These are phyloP conservation scores for Oedothorax gibbosus DNA, from an alignment of 1,140 invertebrate genomes.

Conservation along the genomic window DNA sequence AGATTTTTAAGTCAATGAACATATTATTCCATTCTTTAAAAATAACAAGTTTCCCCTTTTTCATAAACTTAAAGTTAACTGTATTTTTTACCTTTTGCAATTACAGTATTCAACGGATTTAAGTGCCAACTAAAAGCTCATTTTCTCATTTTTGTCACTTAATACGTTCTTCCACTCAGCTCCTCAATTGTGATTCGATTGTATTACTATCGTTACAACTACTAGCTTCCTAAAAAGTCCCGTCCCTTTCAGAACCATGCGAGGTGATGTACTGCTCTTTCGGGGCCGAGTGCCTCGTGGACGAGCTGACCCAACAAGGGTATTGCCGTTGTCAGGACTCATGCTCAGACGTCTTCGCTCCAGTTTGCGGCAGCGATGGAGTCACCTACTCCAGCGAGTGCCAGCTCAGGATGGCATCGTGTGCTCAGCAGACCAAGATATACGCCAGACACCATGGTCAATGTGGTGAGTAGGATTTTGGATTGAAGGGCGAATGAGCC, in stretches of 20 bases:
- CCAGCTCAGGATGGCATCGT: conserved; percentile 79
- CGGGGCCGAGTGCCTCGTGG: conserved; percentile 80
- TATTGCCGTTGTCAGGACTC: conserved; percentile 78
- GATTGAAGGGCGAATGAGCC: background rate
- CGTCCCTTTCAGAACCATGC: conserved; percentile 76
- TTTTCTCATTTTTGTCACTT: too few species aligned
- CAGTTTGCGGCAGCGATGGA: conserved; percentile 84
- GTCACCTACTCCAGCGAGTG: conserved; percentile 85
- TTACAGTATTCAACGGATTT: too few species aligned
- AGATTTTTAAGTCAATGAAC: too few species aligned
- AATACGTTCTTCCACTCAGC: too few species aligned
- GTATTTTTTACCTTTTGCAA: too few species aligned
- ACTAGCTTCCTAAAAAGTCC: too few species aligned
- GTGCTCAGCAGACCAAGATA: conserved; percentile 78
- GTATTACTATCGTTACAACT: too few species aligned
- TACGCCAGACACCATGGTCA: conserved; percentile 80
- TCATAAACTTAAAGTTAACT: too few species aligned
- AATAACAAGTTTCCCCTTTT: too few species aligned
- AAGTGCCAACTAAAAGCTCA: too few species aligned
- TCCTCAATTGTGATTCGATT: too few species aligned
- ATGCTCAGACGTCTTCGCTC: conserved; percentile 69
- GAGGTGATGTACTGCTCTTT: conserved; percentile 83
- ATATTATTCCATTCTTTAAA: too few species aligned
- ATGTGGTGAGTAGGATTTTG: conserved; percentile 76
- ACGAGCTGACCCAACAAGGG: conserved; percentile 75